Evolutionary conservation across 2,113 vertebrate species (phyloP).

Genomic region (Cephalopterus ornatus): DNA sequence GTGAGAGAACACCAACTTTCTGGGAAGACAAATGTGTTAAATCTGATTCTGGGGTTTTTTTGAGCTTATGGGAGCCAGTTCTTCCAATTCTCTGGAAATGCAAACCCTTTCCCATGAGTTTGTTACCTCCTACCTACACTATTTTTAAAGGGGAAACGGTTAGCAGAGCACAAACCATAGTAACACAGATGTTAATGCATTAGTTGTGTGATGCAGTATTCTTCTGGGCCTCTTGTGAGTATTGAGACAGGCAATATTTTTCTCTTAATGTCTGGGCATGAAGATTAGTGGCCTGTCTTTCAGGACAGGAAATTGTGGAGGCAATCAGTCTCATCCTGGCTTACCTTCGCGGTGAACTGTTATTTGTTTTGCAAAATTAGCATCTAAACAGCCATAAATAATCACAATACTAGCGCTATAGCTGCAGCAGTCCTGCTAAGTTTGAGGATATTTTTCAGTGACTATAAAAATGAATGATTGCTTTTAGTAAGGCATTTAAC

Average conservation of each 20-base stretch:
- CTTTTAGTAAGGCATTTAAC: conserved; percentile 14
- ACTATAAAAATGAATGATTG: background rate
- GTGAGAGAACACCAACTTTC: background rate
- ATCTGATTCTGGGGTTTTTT: background rate
- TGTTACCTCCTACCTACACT: background rate
- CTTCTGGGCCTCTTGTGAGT: background rate
- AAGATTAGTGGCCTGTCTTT: background rate
- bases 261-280: background rate
- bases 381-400: background rate
- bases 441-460: conserved; percentile 27
- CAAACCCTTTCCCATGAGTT: background rate
- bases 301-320: background rate
- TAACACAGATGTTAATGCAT: background rate
- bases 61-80: background rate
- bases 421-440: background rate
- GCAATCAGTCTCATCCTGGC: background rate
- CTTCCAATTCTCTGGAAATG: background rate
- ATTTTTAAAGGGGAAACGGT: background rate
- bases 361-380: background rate
- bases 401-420: background rate
- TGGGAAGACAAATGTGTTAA: background rate
- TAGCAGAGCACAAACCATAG: background rate
- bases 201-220: background rate
- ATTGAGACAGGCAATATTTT: background rate
- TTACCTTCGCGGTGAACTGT: background rate